Conservation (phyloP, 2,113 vertebrate genomes). For the Seriola quinqueradiata region DNA sequence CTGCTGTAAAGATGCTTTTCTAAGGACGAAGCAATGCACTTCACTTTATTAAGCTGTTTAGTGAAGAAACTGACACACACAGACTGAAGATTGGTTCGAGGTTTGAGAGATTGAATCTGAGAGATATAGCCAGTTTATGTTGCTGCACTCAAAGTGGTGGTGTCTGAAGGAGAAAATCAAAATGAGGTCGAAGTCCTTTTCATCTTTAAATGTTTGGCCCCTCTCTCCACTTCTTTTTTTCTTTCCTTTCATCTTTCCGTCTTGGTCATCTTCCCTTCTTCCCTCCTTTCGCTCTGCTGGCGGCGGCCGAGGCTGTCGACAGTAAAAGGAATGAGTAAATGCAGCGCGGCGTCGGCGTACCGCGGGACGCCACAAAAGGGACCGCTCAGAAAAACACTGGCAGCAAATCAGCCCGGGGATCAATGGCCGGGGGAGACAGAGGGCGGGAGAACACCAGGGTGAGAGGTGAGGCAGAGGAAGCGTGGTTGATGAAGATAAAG, state of each 20-base stretch:
- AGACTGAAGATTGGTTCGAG: conserved; percentile 4
- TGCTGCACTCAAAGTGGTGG: conserved; percentile 14
- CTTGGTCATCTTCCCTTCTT: not conserved
- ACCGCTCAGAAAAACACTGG: conserved; percentile 44
- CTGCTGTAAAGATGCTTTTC: too few species aligned
- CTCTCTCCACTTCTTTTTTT: not conserved
- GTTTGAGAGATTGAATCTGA: not conserved
- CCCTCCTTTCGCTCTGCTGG: not conserved
- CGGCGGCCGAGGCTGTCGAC: conserved; percentile 23
- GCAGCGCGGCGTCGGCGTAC: not conserved
- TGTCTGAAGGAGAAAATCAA: not conserved
- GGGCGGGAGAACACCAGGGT: not conserved
- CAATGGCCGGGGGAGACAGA: not conserved
- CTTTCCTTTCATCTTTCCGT: conserved; percentile 1
- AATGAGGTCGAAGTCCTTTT: not conserved
- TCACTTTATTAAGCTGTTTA: too few species aligned
- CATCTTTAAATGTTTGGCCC: conserved; percentile 10
- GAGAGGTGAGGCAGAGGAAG: not conserved
- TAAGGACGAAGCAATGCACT: too few species aligned
- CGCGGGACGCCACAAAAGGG: conserved; percentile 6
- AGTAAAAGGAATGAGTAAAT: conserved; percentile 46
- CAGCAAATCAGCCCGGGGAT: conserved; percentile 37
- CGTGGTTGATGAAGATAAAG: not conserved
- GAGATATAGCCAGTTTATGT: not conserved
- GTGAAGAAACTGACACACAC: not conserved